Evolutionary conservation across 2,113 vertebrate species (phyloP).

Genomic region (Lanius ludovicianus): DNA sequence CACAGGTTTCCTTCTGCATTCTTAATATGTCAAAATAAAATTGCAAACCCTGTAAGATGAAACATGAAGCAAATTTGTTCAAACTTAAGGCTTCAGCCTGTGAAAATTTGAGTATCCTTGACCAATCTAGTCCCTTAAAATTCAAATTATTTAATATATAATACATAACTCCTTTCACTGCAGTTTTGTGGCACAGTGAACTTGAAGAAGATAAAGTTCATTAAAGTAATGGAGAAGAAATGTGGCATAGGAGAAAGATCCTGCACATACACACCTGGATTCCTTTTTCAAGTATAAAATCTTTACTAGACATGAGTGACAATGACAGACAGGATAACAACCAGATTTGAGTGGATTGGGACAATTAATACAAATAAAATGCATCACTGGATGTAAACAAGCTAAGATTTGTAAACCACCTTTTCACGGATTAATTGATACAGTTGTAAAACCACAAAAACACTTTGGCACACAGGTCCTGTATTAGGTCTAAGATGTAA

Average conservation of each 20-base stretch:
- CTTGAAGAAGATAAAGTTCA: not conserved
- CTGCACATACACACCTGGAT: not conserved
- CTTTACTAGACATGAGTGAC: not conserved
- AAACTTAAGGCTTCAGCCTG: not conserved
- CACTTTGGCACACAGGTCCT: fast-evolving
- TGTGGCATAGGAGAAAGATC: not conserved
- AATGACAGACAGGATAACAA: not conserved
- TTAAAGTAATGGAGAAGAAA: not conserved
- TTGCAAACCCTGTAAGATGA: not conserved
- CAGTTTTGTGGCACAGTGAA: not conserved
- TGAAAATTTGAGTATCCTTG: not conserved
- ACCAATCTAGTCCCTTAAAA: not conserved
- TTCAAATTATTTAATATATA: not conserved
- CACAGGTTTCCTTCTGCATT: not conserved
- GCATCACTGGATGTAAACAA: not conserved
- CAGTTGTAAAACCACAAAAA: not conserved
- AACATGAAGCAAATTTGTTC: not conserved
- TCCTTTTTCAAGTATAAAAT: not conserved
- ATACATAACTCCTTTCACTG: not conserved
- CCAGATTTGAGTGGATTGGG: not conserved
- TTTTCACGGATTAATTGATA: not conserved
- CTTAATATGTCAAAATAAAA: not conserved
- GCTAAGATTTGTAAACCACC: not conserved
- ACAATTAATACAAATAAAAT: not conserved
- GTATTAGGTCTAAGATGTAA: not conserved